A percentile compares a stretch with the other conserved stretches of the same genome.
Evolutionary conservation across 2,888 invertebrate genomes (phyloP).

Genomic region (Liopterus haemorrhoidalis): DNA sequence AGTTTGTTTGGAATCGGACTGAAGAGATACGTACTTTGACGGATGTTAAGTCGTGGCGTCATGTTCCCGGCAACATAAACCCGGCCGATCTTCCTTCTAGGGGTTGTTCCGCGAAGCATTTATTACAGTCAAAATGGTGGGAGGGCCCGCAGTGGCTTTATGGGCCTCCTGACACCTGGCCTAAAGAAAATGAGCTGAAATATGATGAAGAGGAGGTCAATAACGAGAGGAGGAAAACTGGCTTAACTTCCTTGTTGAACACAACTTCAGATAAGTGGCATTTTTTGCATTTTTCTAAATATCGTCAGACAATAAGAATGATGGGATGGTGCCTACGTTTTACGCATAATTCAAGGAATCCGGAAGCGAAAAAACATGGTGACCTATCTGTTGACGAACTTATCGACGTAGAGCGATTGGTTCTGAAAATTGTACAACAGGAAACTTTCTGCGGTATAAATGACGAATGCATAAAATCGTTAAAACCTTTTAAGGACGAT

Average conservation of each 20-base stretch:
- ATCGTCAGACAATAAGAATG: constrained; percentile 26
- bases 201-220: constrained; percentile 16
- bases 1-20: constrained; percentile 34
- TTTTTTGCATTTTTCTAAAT: constrained; percentile 25
- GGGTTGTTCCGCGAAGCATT: constrained; percentile 31
- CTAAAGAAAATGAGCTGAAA: constrained; percentile 14
- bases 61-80: constrained; percentile 34
- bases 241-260: constrained; percentile 5
- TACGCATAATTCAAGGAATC: not conserved
- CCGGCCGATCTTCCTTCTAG: constrained; percentile 36
- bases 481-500: constrained; percentile 23
- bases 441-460: constrained; percentile 14
- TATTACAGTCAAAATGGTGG: constrained; percentile 35
- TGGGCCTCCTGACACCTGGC: constrained; percentile 28
- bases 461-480: constrained; percentile 15
- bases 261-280: constrained; percentile 6
- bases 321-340: constrained; percentile 24
- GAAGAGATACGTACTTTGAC: constrained; percentile 33
- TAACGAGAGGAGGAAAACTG: constrained; percentile 13
- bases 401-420: no score
- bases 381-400: no score
- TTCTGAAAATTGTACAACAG: not conserved
- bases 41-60: constrained; percentile 27
- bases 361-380: no score
- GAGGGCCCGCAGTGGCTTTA: constrained; percentile 35